Evolutionary conservation across 2,888 invertebrate species (phyloP).

Genomic region (Caenorhabditis uteleia): DNA sequence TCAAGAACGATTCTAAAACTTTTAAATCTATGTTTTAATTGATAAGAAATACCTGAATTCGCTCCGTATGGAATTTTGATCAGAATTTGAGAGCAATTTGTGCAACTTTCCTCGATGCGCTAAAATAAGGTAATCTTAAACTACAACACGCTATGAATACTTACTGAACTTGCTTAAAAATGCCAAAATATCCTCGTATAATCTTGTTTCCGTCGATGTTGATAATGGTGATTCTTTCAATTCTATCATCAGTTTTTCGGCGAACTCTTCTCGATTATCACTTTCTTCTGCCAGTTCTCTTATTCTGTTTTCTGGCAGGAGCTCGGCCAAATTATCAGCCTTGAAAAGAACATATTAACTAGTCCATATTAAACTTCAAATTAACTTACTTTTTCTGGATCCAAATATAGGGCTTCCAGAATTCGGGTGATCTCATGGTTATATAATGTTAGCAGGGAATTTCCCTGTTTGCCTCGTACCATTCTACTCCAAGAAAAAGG

Average conservation of each 20-base stretch:
- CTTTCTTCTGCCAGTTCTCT: neutral
- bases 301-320: neutral
- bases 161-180: neutral
- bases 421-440: constrained; percentile 9
- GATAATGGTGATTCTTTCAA: neutral
- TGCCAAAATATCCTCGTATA: constrained; percentile 2
- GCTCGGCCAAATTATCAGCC: constrained; percentile 1
- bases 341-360: neutral
- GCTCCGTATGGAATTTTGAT: constrained; percentile 4
- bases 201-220: neutral
- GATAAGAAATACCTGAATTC: constrained; percentile 9
- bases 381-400: constrained; percentile 13
- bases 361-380: neutral
- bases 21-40: neutral
- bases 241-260: neutral
- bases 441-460: constrained; percentile 12
- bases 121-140: neutral
- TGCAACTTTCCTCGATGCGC: constrained; percentile 4
- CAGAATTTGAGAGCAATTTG: constrained; percentile 6
- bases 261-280: neutral
- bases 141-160: neutral
- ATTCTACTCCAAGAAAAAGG: no score
- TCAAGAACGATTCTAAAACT: constrained; percentile 16
- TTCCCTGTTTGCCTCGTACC: constrained; percentile 6
- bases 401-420: constrained; percentile 13